These are phyloP conservation scores for Pelosia muscerda DNA, from an alignment of 2,888 invertebrate species.

Conservation along the genomic window DNA sequence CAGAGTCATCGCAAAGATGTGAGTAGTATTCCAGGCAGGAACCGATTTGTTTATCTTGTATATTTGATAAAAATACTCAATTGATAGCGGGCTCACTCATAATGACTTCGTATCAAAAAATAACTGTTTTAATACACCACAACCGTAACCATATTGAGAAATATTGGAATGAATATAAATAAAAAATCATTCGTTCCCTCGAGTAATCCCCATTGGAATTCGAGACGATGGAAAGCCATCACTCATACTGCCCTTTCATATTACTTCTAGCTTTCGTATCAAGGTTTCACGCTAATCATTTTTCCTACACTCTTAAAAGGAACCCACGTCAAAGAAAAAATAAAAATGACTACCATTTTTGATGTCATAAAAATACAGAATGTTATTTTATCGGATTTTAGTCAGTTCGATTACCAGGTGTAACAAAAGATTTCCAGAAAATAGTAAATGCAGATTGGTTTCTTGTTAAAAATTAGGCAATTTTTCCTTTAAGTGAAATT, in stretches of 20 bases:
- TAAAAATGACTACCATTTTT: background rate
- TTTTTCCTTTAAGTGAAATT: no score
- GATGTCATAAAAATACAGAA: no score
- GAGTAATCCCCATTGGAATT: constrained; percentile 37
- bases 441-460: no score
- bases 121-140: background rate
- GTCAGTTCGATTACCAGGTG: no score
- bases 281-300: constrained; percentile 14
- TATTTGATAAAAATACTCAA: no score
- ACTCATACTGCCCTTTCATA: constrained; percentile 28
- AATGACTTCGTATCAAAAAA: background rate
- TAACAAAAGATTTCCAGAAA: no score
- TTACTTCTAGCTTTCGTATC: constrained; percentile 6
- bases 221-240: constrained; percentile 34
- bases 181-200: background rate
- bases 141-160: background rate
- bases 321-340: constrained; percentile 2
- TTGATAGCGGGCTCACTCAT: no score
- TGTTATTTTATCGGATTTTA: no score
- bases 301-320: constrained; percentile 2
- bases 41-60: no score
- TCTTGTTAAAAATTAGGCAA: no score
- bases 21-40: no score
- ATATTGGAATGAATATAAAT: background rate
- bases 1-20: no score